phyloP scores from a whole-genome alignment of 2,797 vertebrate species.

The Apogon talboti region DNA sequence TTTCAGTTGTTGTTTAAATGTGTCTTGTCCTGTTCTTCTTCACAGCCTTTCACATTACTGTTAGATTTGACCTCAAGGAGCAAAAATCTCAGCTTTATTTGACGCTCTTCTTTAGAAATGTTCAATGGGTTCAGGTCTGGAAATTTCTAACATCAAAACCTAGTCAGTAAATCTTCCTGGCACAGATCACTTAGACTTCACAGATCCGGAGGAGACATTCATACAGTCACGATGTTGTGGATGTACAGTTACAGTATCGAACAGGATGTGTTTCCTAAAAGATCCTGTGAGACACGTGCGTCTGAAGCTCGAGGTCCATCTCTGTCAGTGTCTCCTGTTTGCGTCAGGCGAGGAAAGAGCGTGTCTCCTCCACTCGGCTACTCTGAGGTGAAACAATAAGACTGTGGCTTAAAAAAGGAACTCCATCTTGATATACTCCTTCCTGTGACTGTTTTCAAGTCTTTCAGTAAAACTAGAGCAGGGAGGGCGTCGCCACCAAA shows the following conservation, averaged over 20 bases:
- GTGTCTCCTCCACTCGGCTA: conserved; percentile 65
- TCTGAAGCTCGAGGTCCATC: conserved; percentile 29
- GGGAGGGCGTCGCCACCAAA: conserved; percentile 73
- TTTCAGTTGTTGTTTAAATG: no score
- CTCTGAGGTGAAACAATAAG: conserved; percentile 87
- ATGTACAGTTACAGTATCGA: conserved; percentile 7
- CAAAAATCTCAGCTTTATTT: no score
- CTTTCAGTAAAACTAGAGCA: conserved; percentile 68
- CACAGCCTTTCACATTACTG: no score
- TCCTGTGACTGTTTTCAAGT: conserved; percentile 91
- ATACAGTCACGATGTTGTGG: conserved; percentile 3
- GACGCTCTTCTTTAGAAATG: no score
- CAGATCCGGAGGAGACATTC: conserved; percentile 14
- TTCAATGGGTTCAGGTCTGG: no score
- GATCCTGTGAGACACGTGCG: conserved; percentile 4
- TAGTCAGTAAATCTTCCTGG: conserved; percentile 17
- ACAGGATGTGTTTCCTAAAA: conserved; percentile 9
- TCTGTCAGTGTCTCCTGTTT: conserved; percentile 67
- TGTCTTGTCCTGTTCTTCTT: no score
- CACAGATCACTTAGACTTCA: no score
- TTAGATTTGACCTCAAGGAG: no score
- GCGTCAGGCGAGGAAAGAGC: conserved; percentile 67
- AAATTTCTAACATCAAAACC: background rate
- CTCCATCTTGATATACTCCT: conserved; percentile 88
- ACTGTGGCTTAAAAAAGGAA: conserved; percentile 87